A percentile compares a stretch with the other conserved stretches of the same genome.
Conservation (phyloP, 2,888 invertebrate genomes). For the Diaprepes abbreviatus region DNA sequence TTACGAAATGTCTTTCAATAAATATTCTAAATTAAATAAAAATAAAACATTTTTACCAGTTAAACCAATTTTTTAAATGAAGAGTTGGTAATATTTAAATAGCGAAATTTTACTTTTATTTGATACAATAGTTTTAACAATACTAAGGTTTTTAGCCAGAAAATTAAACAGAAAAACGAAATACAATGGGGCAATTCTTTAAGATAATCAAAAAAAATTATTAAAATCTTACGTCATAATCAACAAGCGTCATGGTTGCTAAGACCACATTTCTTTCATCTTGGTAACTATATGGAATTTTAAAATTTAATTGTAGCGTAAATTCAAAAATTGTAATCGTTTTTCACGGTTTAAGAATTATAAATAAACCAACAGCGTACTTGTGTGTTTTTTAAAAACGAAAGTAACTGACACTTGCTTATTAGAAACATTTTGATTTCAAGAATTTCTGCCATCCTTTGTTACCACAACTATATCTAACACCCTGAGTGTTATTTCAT, state of each 20-base stretch:
- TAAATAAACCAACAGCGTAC: too few relatives aligned
- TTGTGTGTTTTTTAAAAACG: neutral
- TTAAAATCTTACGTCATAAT: neutral
- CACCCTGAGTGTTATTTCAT: slow-evolving; percentile 9
- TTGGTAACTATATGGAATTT: neutral
- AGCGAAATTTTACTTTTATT: slow-evolving; percentile 41
- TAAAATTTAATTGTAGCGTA: too few relatives aligned
- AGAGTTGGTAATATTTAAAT: slow-evolving; percentile 21
- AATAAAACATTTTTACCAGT: neutral
- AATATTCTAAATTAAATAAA: too few relatives aligned
- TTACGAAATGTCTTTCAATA: too few relatives aligned
- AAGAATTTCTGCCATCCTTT: slow-evolving; percentile 10
- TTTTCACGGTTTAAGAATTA: too few relatives aligned
- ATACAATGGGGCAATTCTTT: slow-evolving; percentile 1
- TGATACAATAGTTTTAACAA: slow-evolving; percentile 31
- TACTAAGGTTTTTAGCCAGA: slow-evolving; percentile 32
- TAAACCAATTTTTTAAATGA: neutral
- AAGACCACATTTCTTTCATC: neutral
- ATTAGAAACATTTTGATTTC: neutral
- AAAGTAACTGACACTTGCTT: neutral
- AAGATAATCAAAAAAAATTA: neutral
- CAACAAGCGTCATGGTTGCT: neutral
- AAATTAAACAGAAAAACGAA: slow-evolving; percentile 10
- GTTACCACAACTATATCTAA: slow-evolving; percentile 19
- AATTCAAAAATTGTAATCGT: too few relatives aligned